These are phyloP conservation scores for Pseudoatta argentina DNA, from an alignment of 1,140 invertebrate species.

Conservation along the genomic window DNA sequence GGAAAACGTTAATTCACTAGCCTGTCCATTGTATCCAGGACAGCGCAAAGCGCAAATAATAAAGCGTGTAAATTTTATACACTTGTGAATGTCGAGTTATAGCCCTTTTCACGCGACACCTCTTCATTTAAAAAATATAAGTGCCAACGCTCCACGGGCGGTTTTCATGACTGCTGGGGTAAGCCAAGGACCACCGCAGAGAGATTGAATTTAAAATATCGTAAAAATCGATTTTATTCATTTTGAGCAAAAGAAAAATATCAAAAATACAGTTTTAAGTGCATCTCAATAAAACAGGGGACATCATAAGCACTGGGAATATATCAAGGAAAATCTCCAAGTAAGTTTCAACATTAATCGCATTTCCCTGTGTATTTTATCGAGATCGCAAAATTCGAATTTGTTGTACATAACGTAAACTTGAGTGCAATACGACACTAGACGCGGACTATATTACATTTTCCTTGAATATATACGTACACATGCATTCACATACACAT, in stretches of 20 bases:
- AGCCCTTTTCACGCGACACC: not conserved
- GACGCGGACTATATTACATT: not conserved
- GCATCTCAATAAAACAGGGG: conserved; percentile 13
- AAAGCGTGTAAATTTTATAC: not conserved
- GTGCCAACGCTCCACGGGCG: not conserved
- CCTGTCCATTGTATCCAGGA: not conserved
- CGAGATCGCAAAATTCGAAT: conserved; percentile 11
- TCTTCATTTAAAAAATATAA: not conserved
- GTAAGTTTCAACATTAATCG: conserved; percentile 33
- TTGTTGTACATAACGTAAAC: conserved; percentile 8
- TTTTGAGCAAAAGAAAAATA: conserved; percentile 18
- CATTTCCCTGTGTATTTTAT: not conserved
- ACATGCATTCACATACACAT: not conserved
- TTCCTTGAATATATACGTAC: not conserved
- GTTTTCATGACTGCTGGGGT: not conserved
- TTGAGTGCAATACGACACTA: not conserved
- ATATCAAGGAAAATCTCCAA: not conserved
- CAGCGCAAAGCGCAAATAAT: not conserved
- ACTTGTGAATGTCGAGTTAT: conserved; percentile 4
- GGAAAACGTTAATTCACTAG: not conserved
- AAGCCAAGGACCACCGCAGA: not conserved
- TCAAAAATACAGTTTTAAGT: not conserved
- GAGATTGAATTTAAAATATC: conserved; percentile 37
- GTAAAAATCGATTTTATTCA: conserved; percentile 36
- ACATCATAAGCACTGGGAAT: not conserved